These are phyloP conservation scores for Drosophila quadrilineata DNA, from an alignment of 1,140 invertebrate genomes.

Conservation along the genomic window DNA sequence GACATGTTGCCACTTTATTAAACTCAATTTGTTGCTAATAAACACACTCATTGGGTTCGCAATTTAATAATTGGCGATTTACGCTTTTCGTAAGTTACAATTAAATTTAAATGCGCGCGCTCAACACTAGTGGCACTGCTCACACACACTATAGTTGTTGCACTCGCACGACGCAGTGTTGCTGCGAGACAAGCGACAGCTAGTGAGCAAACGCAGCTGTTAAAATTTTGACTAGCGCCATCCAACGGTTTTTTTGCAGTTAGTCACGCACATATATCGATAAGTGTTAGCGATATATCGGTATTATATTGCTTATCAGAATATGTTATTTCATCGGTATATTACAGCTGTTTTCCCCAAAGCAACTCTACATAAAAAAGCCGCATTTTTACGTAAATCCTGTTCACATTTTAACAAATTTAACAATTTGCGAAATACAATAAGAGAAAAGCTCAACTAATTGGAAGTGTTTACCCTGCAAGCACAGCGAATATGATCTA, in stretches of 20 bases:
- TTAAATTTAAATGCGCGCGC: slow-evolving; percentile 12
- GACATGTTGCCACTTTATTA: neutral
- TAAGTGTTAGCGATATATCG: neutral
- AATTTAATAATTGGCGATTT: neutral
- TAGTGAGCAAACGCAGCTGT: neutral
- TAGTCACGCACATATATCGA: slow-evolving; percentile 11
- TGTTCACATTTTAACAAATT: slow-evolving; percentile 40
- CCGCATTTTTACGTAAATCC: slow-evolving; percentile 72
- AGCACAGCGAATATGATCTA: slow-evolving; percentile 53
- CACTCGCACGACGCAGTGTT: neutral
- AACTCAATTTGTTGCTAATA: slow-evolving; percentile 3
- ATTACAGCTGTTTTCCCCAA: slow-evolving; percentile 16
- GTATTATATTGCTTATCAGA: neutral
- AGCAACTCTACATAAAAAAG: slow-evolving; percentile 32
- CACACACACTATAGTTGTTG: neutral
- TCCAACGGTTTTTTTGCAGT: neutral
- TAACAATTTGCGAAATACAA: slow-evolving; percentile 49
- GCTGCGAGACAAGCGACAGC: neutral
- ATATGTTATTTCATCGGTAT: neutral
- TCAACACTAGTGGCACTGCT: slow-evolving; percentile 4
- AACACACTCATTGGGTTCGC: neutral
- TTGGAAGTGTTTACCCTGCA: neutral
- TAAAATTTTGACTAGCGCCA: neutral
- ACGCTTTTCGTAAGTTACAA: neutral
- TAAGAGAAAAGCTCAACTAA: neutral